A percentile compares a stretch with the other conserved stretches of the same genome.
phyloP scores from a whole-genome alignment of 2,888 invertebrate species.

The Tenodera sinensis region DNA sequence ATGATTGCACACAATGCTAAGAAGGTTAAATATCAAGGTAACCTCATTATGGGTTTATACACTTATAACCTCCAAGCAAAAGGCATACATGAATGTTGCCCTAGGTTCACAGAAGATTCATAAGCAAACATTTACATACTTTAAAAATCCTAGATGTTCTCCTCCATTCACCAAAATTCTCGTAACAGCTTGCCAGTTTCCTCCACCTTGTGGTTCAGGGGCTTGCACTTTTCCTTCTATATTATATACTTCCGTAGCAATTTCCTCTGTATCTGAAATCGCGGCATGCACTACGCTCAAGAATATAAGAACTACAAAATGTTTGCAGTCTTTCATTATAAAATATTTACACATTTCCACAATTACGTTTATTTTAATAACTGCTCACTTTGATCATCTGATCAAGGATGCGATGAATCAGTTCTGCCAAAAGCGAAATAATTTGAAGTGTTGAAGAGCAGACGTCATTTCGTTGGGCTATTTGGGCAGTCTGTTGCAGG shows the following conservation, averaged over 20 bases:
- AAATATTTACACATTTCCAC: neutral
- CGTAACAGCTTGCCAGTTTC: constrained; percentile 73
- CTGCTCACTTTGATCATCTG: neutral
- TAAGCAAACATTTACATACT: constrained; percentile 42
- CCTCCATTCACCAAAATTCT: constrained; percentile 84
- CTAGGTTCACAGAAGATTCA: neutral
- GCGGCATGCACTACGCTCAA: neutral
- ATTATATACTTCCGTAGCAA: constrained; percentile 58
- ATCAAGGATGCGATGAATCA: neutral
- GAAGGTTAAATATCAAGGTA: neutral
- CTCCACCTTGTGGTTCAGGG: constrained; percentile 52
- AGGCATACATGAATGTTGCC: neutral
- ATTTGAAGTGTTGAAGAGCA: neutral
- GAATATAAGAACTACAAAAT: neutral
- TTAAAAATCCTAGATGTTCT: constrained; percentile 79
- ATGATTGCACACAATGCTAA: neutral
- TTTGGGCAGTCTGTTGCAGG: neutral
- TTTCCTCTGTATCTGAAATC: constrained; percentile 43
- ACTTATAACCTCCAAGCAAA: neutral
- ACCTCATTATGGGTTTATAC: neutral
- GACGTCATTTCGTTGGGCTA: neutral
- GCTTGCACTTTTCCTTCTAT: constrained; percentile 81
- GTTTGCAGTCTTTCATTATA: neutral
- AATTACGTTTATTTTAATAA: neutral
- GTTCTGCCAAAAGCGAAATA: neutral